Conservation (phyloP, 2,888 invertebrate genomes). For the Agrochola macilenta region DNA sequence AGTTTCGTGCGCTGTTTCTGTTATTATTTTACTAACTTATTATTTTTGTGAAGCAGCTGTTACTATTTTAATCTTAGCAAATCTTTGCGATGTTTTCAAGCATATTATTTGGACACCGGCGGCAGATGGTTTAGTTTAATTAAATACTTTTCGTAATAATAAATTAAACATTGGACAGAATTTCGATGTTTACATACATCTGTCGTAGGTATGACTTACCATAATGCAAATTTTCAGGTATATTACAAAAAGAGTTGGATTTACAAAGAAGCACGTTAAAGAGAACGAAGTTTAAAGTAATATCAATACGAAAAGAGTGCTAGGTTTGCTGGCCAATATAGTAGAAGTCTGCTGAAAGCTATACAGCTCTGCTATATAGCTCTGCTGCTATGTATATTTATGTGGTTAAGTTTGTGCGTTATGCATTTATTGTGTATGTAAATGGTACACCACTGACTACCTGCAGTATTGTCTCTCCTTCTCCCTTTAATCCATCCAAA, state of each 20-base stretch:
- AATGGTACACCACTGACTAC: too few relatives aligned
- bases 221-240: neutral
- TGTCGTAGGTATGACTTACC: neutral
- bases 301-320: neutral
- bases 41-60: constrained; percentile 51
- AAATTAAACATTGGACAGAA: neutral
- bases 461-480: too few relatives aligned
- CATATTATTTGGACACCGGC: constrained; percentile 43
- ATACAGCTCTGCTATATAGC: neutral
- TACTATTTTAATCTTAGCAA: constrained; percentile 50
- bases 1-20: constrained; percentile 21
- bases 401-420: too few relatives aligned
- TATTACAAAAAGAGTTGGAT: neutral
- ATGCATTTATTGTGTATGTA: too few relatives aligned
- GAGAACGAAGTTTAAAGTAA: too few relatives aligned
- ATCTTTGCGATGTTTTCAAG: constrained; percentile 51
- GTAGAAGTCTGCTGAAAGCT: neutral
- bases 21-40: constrained; percentile 36
- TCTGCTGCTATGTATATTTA: too few relatives aligned
- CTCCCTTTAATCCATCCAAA: too few relatives aligned
- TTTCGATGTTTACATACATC: neutral
- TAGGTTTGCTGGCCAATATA: neutral
- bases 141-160: constrained; percentile 15
- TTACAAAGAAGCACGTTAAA: neutral
- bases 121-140: constrained; percentile 47